Evolutionary conservation across 1,140 invertebrate genomes (phyloP).

Genomic region (Calycopis cecrops): DNA sequence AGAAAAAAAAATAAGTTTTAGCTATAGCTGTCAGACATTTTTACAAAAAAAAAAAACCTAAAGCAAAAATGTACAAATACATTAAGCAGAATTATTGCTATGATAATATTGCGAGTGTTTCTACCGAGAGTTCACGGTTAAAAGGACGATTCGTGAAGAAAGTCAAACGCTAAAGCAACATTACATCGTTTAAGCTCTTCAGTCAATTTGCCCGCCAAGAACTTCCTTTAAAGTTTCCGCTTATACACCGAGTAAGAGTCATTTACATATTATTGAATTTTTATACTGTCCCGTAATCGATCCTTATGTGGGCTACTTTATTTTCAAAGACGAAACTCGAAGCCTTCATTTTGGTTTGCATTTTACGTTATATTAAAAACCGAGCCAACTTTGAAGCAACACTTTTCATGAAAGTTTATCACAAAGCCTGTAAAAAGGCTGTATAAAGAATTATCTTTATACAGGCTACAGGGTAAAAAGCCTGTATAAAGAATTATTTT

Average conservation of each 20-base stretch:
- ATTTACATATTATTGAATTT: constrained; percentile 74
- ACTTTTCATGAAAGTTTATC: no score
- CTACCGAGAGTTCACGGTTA: neutral
- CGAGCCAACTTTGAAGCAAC: neutral
- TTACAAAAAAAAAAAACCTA: neutral
- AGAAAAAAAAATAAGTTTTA: no score
- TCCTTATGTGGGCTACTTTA: constrained; percentile 35
- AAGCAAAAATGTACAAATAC: no score
- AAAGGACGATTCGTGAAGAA: constrained; percentile 14
- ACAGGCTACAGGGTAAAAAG: no score
- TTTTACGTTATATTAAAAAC: constrained; percentile 1
- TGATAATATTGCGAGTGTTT: neutral
- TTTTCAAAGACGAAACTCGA: constrained; percentile 20
- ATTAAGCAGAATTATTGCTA: no score
- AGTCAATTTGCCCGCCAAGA: constrained; percentile 57
- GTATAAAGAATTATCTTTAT: neutral
- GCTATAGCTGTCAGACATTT: neutral
- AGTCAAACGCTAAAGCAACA: constrained; percentile 29
- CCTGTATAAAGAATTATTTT: neutral
- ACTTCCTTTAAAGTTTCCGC: constrained; percentile 60
- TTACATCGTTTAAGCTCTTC: constrained; percentile 45
- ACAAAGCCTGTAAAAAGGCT: constrained; percentile 4
- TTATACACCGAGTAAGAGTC: constrained; percentile 48
- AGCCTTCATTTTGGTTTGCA: constrained; percentile 10
- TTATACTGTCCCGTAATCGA: constrained; percentile 58